phyloP scores from a whole-genome alignment of 2,113 vertebrate species.

The Nesogale talazaci region DNA sequence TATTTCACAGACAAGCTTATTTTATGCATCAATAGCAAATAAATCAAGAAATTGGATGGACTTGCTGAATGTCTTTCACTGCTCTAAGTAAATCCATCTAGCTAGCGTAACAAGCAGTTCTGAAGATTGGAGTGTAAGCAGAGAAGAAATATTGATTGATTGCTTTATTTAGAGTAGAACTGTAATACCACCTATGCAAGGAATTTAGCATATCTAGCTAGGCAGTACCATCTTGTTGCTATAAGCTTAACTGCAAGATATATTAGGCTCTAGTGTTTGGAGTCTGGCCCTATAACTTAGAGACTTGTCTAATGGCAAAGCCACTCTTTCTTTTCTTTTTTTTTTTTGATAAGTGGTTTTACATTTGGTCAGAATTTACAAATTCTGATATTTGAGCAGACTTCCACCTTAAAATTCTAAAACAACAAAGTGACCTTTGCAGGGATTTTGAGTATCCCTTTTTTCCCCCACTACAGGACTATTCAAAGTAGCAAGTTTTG shows the following conservation, averaged over 20 bases:
- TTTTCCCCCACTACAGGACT: slow-evolving; percentile 73
- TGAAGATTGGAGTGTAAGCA: slow-evolving; percentile 85
- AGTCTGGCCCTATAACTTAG: slow-evolving; percentile 34
- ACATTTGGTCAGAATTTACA: slow-evolving; percentile 92
- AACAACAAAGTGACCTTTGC: slow-evolving; percentile 90
- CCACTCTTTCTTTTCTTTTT: too few relatives aligned
- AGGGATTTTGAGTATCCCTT: slow-evolving; percentile 75
- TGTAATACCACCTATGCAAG: slow-evolving; percentile 77
- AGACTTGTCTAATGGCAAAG: slow-evolving; percentile 55
- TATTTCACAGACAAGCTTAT: slow-evolving; percentile 90
- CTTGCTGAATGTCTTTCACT: slow-evolving; percentile 88
- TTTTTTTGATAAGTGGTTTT: slow-evolving; percentile 89
- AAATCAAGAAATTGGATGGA: slow-evolving; percentile 90
- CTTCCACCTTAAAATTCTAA: slow-evolving; percentile 90
- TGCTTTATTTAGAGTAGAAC: slow-evolving; percentile 85
- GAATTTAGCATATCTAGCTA: slow-evolving; percentile 76
- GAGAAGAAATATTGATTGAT: slow-evolving; percentile 87
- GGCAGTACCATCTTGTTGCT: slow-evolving; percentile 73
- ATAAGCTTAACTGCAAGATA: slow-evolving; percentile 69
- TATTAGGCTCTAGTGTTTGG: slow-evolving; percentile 56
- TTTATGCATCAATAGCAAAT: slow-evolving; percentile 91
- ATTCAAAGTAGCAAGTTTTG: slow-evolving; percentile 84
- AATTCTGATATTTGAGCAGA: slow-evolving; percentile 90
- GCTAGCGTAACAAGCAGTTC: slow-evolving; percentile 83
- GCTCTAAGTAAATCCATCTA: slow-evolving; percentile 88